Evolutionary conservation across 2,888 invertebrate genomes (phyloP), one percentile per base, ranked within the genome.

Genomic region (Drosophila sordidapex): DNA sequence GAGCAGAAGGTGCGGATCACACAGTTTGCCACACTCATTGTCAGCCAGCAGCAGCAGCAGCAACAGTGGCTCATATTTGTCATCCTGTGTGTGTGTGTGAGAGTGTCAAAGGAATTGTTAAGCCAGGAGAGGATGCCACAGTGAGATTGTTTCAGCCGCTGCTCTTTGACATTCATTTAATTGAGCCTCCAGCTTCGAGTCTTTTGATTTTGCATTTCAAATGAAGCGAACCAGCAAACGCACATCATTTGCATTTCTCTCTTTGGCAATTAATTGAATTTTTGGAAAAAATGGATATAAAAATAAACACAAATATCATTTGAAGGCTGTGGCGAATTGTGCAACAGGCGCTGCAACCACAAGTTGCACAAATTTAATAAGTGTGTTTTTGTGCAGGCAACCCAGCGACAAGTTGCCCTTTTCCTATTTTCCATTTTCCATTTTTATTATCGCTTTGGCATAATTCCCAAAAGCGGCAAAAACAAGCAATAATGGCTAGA

Each of bases 101-200:
- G 52, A 38, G 36, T 62, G 72, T 76, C 85, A 89, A 89, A 89
- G 89, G 90, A 90, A 85, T 88, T 80, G 83, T 70, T 79, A 71
- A 80, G 90, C 73, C 81, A 79, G 83, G 64, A 71, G 74, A 27
- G 43, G 40, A 57, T 59, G 64, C 65, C 71, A 77, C 60, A 69
- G 68, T 69, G 77, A 72, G 74, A 72, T 68, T 63, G 67, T 36
- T 70, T 43, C 69, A 43, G 57, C 43, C 21, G 46, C 67, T 56
- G 81, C 77, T 80, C 87, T 87, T 87, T 87, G 87, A 87, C 87
- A 90, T 90, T 84, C 87, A 87, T 84, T 87, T 87, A 87, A 87
- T 87, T 90, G 90, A 87, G 72, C 83, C 74, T 49, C 62, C 76
- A 67, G 74, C 63, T 48, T 52, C 33, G 66, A 27, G 36, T 21